phyloP scores from a whole-genome alignment of 2,888 invertebrate species.

The Dryadula phaetusa region DNA sequence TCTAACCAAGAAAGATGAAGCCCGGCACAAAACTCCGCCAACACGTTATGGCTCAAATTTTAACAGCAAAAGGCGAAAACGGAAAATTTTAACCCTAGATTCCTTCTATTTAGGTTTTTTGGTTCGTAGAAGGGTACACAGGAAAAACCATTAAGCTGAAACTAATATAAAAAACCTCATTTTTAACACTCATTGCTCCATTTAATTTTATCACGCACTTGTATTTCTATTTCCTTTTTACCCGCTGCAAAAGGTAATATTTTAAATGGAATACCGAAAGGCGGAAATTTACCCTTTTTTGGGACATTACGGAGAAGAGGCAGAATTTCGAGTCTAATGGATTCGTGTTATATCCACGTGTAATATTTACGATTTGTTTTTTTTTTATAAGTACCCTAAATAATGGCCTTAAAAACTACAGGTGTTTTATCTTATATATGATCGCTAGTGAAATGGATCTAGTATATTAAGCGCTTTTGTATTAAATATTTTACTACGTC shows the following conservation, averaged over 20 bases:
- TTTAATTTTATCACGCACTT: slow-evolving; percentile 12
- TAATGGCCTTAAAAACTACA: slow-evolving; percentile 15
- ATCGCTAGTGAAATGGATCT: not conserved
- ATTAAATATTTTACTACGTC: too few species aligned
- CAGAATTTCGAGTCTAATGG: slow-evolving; percentile 26
- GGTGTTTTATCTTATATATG: not conserved
- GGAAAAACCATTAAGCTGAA: not conserved
- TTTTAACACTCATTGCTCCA: not conserved
- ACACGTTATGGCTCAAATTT: too few species aligned
- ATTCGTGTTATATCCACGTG: slow-evolving; percentile 18
- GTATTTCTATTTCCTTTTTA: slow-evolving; percentile 26
- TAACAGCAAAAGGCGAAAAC: too few species aligned
- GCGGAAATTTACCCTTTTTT: slow-evolving; percentile 33
- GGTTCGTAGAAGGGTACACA: too few species aligned
- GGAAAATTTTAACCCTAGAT: too few species aligned
- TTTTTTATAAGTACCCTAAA: slow-evolving; percentile 10
- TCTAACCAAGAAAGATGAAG: too few species aligned
- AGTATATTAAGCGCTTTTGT: too few species aligned
- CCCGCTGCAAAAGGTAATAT: slow-evolving; percentile 22
- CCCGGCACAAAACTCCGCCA: too few species aligned
- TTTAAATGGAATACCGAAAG: slow-evolving; percentile 34
- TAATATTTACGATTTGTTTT: slow-evolving; percentile 31
- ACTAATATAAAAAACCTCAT: not conserved
- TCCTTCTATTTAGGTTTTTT: too few species aligned
- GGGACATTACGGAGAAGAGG: slow-evolving; percentile 18